These are phyloP conservation scores for Lumbricus terrestris DNA, from an alignment of 2,888 invertebrate species.

Conservation along the genomic window DNA sequence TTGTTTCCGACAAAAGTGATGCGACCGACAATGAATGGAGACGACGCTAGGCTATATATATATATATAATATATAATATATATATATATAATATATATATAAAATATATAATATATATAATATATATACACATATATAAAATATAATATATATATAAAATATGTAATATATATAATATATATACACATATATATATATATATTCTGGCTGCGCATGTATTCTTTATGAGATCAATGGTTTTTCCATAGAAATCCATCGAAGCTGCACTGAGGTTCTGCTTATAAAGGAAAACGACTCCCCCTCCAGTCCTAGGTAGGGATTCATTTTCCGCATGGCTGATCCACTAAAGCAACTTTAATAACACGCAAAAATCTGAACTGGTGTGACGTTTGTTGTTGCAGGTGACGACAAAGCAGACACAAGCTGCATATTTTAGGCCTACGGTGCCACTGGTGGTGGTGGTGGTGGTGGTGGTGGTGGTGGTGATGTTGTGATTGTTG, in stretches of 20 bases:
- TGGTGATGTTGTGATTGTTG: too few species aligned
- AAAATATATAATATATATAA: too few species aligned
- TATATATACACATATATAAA: too few species aligned
- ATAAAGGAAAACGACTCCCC: neutral
- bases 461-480: too few species aligned
- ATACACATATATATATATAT: too few species aligned
- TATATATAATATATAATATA: too few species aligned
- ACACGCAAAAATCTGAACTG: neutral
- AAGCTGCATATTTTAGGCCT: neutral
- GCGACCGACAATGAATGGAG: neutral
- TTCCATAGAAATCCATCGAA: neutral
- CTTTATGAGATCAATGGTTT: conserved; percentile 3
- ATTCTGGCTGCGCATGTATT: neutral
- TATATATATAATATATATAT: too few species aligned
- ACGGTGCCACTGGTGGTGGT: too few species aligned
- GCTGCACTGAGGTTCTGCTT: neutral
- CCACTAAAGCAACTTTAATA: neutral
- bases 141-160: too few species aligned
- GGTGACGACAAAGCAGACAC: neutral
- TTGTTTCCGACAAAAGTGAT: neutral
- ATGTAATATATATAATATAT: too few species aligned
- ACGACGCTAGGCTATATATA: neutral
- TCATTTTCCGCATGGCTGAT: neutral
- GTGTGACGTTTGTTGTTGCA: neutral
- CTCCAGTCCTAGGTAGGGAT: neutral